Evolutionary conservation across 2,888 invertebrate species (phyloP), one percentile per base, ranked within the genome.

Genomic region (Cerastoderma edule): DNA sequence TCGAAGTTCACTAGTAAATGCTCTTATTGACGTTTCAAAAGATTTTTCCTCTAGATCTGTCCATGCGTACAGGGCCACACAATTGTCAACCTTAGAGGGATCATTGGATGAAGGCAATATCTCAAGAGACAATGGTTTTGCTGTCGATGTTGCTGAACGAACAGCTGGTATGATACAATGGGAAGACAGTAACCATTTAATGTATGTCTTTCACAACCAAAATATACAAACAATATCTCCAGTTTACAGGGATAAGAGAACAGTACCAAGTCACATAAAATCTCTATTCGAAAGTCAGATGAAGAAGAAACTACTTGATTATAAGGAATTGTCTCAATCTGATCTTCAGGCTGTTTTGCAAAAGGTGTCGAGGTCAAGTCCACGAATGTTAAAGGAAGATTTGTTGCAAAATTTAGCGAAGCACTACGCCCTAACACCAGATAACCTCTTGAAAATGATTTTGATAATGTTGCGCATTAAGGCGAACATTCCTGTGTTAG

Each of bases 371-470:
- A 60, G 83, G 66, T 56, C 68, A 30, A 73, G 77, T 48, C 67
- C 63, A 28, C 57, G 30, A 33, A 63, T 71, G 35, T n/a, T 80
- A 3, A n/a, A 19, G 44, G 32, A 48, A 3, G 27, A 66, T 1
- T 32, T 24, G 22, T 39, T 84, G 4, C 2, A 60, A 6, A 24
- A 78, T 19, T 56, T 85, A 32, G 33, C 78, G 8, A 30, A 71
- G 3, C 50, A 66, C 10, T 87, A 87, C 76, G 86, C 86, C 0
- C 72, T 86, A 2, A 87, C 87, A 13, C 84, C 87, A 13, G 87
- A 87, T 48, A 87, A 87, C 67, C 72, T 87, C 3, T 64, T 87
- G 16, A 87, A 87, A 71, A 87, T 87, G 87, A 77, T 86, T 35
- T 63, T 87, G 19, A 84, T 87, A 13, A 71, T 78, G 24, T 67